Evolutionary conservation across 2,888 invertebrate genomes (phyloP).

Genomic region (Nymphalis c-album): DNA sequence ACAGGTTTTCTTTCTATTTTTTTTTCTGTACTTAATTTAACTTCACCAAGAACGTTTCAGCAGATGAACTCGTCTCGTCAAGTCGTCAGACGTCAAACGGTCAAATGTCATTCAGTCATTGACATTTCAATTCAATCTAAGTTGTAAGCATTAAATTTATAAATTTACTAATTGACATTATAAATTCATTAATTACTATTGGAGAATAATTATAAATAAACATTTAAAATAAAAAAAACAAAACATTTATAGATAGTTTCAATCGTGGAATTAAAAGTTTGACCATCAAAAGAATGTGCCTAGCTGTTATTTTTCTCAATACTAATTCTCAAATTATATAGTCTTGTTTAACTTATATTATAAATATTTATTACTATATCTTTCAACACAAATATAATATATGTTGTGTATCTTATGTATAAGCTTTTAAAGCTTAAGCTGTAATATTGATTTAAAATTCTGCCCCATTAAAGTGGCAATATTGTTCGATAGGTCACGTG

Average conservation of each 20-base stretch:
- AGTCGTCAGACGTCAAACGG: constrained; percentile 14
- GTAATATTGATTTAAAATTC: too few species aligned
- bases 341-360: too few species aligned
- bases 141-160: not conserved
- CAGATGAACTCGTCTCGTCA: not conserved
- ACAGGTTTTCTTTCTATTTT: not conserved
- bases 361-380: too few species aligned
- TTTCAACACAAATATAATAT: too few species aligned
- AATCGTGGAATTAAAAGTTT: too few species aligned
- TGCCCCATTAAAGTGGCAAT: constrained; percentile 33
- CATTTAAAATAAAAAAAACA: too few species aligned
- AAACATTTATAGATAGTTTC: too few species aligned
- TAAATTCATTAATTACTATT: not conserved
- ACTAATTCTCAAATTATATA: too few species aligned
- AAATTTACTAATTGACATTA: not conserved
- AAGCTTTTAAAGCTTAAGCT: too few species aligned
- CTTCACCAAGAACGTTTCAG: constrained; percentile 21
- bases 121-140: constrained; percentile 10
- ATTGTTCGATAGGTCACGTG: constrained; percentile 82
- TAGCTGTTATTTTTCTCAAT: too few species aligned
- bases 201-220: not conserved
- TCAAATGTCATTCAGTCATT: constrained; percentile 35
- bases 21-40: constrained; percentile 16
- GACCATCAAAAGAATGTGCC: too few species aligned
- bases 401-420: too few species aligned